These are phyloP conservation scores for Caenorhabditis parvicauda DNA, from an alignment of 2,888 invertebrate genomes.

Conservation along the genomic window DNA sequence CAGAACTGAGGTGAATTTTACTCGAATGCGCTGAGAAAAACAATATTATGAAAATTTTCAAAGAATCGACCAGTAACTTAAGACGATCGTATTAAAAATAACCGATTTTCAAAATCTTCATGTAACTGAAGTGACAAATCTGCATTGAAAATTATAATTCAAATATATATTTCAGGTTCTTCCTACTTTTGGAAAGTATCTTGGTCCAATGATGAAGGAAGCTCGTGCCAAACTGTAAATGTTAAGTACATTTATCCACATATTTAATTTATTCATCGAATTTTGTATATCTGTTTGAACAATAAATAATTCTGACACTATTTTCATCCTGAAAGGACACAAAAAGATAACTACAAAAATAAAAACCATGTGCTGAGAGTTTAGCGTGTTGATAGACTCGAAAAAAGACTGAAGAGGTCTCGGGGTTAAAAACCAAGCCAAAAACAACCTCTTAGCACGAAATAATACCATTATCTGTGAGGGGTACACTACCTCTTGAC, in stretches of 20 bases:
- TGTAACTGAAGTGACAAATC: background rate
- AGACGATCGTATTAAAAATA: no score
- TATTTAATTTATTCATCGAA: background rate
- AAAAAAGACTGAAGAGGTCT: no score
- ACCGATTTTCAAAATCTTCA: no score
- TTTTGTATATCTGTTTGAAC: background rate
- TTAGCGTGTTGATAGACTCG: slow-evolving; percentile 17
- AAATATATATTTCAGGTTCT: slow-evolving; percentile 30
- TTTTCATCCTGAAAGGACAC: background rate
- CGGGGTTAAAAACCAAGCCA: no score
- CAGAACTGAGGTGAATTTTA: slow-evolving; percentile 58
- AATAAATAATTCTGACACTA: background rate
- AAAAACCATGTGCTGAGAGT: no score
- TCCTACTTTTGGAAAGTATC: slow-evolving; percentile 47
- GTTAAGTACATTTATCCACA: background rate
- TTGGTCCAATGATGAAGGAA: slow-evolving; percentile 60
- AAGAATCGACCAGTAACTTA: no score
- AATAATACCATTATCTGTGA: no score
- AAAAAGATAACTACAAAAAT: slow-evolving; percentile 9
- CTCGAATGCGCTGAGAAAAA: background rate
- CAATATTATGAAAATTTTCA: background rate
- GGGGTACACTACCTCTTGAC: no score
- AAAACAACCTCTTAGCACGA: no score
- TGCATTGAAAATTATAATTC: background rate
- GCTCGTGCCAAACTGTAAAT: slow-evolving; percentile 49